Base-by-base conservation (phyloP, 2,888 invertebrate species). In the Ichneumoninae sp. region DNA sequence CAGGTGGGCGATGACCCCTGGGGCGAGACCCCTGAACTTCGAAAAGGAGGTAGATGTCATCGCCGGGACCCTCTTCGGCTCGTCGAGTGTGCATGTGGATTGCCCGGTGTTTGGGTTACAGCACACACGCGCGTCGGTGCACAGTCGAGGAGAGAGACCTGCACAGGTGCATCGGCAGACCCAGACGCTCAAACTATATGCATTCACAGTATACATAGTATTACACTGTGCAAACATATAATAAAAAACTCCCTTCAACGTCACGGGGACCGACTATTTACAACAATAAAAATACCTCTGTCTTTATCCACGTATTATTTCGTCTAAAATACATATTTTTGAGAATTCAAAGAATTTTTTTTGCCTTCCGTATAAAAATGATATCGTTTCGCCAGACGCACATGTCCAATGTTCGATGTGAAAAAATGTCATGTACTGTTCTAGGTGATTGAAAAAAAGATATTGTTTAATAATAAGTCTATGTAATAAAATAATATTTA, bases 1-100 rank as follows among this genome's bases (percentile, higher is more conserved):
- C 90, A 89, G 88, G 89, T 90, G 89, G 88, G 85, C 57, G 57
- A 89, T 88, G 88, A 90, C 71, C 76, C 73, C 36, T 33, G 52
- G 44, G 81, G 54, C 73, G 63, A 73, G 69, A 75, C 68, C 77
- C 52, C n/a, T 78, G 73, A 78, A 83, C 50, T 68, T 63, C 52
- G n/a, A 63, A 83, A 63, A 78, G 78, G 68, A 50, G 78, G 68
- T 73, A 74, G 78, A 63, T 74, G 68, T 73, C 83, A 73, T 78
- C 57, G 66, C 36, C 44, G 71, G 66, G 66, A 77, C 47, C 44
- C 50, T 83, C 82, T 71, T 47, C 77, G 26, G 40, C 65, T 26
- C 33, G 54, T 44, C 71, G 57, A 57, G 26, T 30, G n/a, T 65
- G 70, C 60, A 81, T 50, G n/a, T 30, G 2, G 47, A 60, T 30